Evolutionary conservation across 2,113 vertebrate species (phyloP), one percentile per base, ranked within the genome.

Genomic region (Gobio gobio): DNA sequence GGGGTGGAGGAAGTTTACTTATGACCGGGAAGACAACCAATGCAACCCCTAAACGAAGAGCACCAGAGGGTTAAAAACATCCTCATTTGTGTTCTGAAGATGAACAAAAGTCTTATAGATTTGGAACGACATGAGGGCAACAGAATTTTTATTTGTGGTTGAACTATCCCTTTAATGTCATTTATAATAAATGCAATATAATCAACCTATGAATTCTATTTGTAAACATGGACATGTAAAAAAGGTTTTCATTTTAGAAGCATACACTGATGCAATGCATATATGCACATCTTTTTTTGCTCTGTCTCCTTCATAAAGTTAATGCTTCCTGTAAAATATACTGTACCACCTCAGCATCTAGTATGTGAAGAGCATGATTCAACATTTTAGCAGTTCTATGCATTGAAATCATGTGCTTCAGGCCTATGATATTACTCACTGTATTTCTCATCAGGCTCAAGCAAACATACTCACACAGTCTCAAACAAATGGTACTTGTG

Each of bases 391-490:
- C 33, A 24, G 22, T 43, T 22, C 14, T 29, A 5, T 68, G 45
- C 26, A 81, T 36, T 81, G 24, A 47, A 80, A 64, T 45, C 59
- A 24, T 20, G 45, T 54, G 45, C 16, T 64, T 82, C 4, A 20
- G 24, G 20, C 40, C 40, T 54, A 36, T 20, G 40, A 24, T 47
- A 82, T 82, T 56, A 70, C 63, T 82, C 64, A 70, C 22, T 82
- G 66, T 58, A 82, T 83, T 72, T 72, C 49, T 82, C 70, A 75
- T 20, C 49, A 72, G n/a, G 29, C 84, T 74, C 64, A 24, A 29
- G 70, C 40, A 49, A 26, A 33, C 68, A 58, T 49, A 58, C 33
- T 29, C 68, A 47, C 51, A 83, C 26, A 24, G 56, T 45, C n/a
- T n/a, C 36, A 84, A 75, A 77, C 73, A 78, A 47, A 77, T 54